A percentile compares a stretch with the other conserved stretches of the same genome.
phyloP scores from a whole-genome alignment of 2,888 invertebrate species.

The Dasypolia templi region DNA sequence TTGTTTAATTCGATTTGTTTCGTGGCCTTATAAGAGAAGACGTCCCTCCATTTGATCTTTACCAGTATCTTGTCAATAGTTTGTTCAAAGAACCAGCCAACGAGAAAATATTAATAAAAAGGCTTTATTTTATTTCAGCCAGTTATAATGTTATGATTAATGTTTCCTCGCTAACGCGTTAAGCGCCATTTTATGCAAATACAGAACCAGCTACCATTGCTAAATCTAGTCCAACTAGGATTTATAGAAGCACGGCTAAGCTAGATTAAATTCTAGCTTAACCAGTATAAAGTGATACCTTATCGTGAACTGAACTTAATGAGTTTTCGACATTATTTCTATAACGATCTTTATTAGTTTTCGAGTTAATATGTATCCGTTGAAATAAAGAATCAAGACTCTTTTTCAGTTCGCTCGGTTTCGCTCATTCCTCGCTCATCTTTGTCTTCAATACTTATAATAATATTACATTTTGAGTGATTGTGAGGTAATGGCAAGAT shows the following conservation, averaged over 20 bases:
- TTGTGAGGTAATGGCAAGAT: constrained; percentile 67
- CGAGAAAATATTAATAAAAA: not conserved
- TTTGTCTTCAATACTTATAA: constrained; percentile 12
- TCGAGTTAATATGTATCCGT: not conserved
- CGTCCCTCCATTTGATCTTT: too few species aligned
- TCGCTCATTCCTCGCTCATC: constrained; percentile 28
- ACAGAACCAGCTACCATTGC: constrained; percentile 36
- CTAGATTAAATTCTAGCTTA: constrained; percentile 59
- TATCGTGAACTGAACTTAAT: constrained; percentile 43
- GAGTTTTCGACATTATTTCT: constrained; percentile 46
- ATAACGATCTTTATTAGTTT: not conserved
- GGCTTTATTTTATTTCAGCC: constrained; percentile 15
- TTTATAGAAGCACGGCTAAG: constrained; percentile 54
- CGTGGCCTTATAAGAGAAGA: too few species aligned
- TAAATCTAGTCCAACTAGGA: constrained; percentile 50
- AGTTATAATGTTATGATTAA: constrained; percentile 31
- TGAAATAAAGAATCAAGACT: not conserved
- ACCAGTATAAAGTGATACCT: constrained; percentile 53
- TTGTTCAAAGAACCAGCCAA: not conserved
- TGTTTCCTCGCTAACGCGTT: constrained; percentile 42
- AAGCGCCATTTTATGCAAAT: constrained; percentile 62
- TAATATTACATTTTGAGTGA: constrained; percentile 55
- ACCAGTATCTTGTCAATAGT: too few species aligned
- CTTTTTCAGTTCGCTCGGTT: not conserved
- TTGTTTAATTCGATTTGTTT: too few species aligned